Evolutionary conservation across 2,888 invertebrate species (phyloP).

Genomic region (Tinea semifulvella): DNA sequence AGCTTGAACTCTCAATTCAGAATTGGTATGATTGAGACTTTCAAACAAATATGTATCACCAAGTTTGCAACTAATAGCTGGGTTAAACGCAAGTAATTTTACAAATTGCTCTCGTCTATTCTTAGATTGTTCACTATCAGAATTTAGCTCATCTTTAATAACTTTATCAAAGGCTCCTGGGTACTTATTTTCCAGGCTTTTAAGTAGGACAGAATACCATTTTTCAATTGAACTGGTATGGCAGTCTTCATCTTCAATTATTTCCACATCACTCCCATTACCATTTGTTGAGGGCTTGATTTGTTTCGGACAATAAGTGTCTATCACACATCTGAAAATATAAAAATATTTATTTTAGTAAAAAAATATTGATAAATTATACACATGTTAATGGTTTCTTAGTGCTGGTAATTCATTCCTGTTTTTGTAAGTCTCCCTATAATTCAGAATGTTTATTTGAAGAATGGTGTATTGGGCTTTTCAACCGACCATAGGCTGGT

Average conservation of each 20-base stretch:
- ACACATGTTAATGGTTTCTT: no score
- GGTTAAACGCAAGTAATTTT: constrained; percentile 59
- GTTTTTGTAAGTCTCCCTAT: no score
- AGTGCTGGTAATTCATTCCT: no score
- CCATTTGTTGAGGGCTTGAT: constrained; percentile 24
- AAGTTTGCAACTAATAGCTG: constrained; percentile 61
- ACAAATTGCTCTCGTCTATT: constrained; percentile 43
- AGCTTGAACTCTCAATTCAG: constrained; percentile 72
- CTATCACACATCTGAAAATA: constrained; percentile 53
- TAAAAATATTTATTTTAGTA: constrained; percentile 8
- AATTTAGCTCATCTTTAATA: constrained; percentile 65
- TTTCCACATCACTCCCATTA: constrained; percentile 53
- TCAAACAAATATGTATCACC: constrained; percentile 68
- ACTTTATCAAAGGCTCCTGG: constrained; percentile 76
- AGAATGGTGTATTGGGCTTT: no score
- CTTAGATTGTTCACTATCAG: constrained; percentile 32
- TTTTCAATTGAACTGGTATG: constrained; percentile 39
- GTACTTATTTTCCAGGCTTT: constrained; percentile 74
- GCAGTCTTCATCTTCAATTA: constrained; percentile 42
- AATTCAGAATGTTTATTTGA: no score
- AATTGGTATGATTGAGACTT: constrained; percentile 76
- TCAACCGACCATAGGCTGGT: no score
- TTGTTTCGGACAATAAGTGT: constrained; percentile 32
- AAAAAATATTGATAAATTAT: no score
- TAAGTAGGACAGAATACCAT: constrained; percentile 67